These are phyloP conservation scores for Drosophila nr. perissopoda DNA, from an alignment of 2,888 invertebrate genomes.

Conservation along the genomic window DNA sequence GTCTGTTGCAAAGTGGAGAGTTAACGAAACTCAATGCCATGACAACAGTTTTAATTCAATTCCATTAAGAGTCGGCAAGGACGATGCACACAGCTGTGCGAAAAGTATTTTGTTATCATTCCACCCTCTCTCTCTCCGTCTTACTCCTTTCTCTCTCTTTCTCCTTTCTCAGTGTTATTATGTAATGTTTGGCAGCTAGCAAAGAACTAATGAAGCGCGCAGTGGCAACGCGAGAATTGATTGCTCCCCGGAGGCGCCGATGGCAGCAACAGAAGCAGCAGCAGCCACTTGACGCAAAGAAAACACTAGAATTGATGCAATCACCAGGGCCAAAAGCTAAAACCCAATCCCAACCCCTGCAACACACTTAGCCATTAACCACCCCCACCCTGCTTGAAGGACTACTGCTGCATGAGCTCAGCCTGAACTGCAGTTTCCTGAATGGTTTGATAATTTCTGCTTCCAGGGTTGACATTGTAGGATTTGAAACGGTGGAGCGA, in stretches of 20 bases:
- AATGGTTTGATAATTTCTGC: slow-evolving; percentile 72
- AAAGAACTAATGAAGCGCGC: slow-evolving; percentile 76
- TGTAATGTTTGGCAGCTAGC: slow-evolving; percentile 59
- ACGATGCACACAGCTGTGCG: slow-evolving; percentile 64
- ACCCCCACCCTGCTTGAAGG: slow-evolving; percentile 5
- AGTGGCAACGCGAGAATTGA: slow-evolving; percentile 80
- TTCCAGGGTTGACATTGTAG: slow-evolving; percentile 38
- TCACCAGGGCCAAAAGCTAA: slow-evolving; percentile 57
- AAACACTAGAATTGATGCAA: slow-evolving; percentile 62
- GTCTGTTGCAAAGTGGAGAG: slow-evolving; percentile 31
- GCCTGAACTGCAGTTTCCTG: slow-evolving; percentile 75
- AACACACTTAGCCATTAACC: slow-evolving; percentile 1
- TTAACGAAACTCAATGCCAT: slow-evolving; percentile 42
- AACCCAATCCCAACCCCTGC: slow-evolving; percentile 5
- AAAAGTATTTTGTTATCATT: slow-evolving; percentile 37
- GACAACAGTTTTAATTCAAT: slow-evolving; percentile 77
- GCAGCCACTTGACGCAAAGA: slow-evolving; percentile 60
- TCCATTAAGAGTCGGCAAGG: slow-evolving; percentile 71
- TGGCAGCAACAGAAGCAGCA: slow-evolving; percentile 32
- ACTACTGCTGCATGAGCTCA: slow-evolving; percentile 19
- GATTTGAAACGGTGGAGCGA: neutral
- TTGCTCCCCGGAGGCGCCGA: slow-evolving; percentile 80
- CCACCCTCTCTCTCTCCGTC: slow-evolving; percentile 8
- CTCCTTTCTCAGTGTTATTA: slow-evolving; percentile 11
- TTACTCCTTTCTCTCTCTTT: slow-evolving; percentile 16